Base-by-base conservation (phyloP, 2,888 invertebrate species). In the Melangyna quadrimaculata region DNA sequence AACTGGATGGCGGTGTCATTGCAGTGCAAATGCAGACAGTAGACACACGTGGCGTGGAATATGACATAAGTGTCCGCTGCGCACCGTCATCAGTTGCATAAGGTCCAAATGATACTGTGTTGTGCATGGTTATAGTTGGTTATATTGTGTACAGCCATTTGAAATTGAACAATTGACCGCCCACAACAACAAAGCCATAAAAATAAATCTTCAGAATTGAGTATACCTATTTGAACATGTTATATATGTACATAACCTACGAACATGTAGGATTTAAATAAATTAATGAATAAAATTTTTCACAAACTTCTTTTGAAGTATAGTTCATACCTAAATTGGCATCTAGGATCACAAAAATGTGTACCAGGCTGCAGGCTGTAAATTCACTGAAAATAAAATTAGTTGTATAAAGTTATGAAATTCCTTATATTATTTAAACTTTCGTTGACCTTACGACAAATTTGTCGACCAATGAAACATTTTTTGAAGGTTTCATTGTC, bases 21-120 rank as follows among this genome's bases (percentile, higher is more conserved):
- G 19, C 19, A 35, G 32, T 19, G 12, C 19, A 35, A 35, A 17
- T 32, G 5, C 22, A 51, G 24, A 43, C 53, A 40, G 65, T 57
- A 63, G 74, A 78, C 78, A 65, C 83, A 78, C 78, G 83, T 83
- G 83, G 70, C 73, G 73, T 79, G 73, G 78, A 78, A 83, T 83
- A 83, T 83, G 83, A 78, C 83, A 79, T 79, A 73, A 83, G 83
- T 70, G 82, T 70, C 63, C 74, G 70, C 27, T 78, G 70, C 27
- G n/a, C 48, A 59, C 29, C 53, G 19, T 37, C 27, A 27, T 53
- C 12, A 22, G 51, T 40, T 69, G 24, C 59, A 55, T 74, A 59
- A 24, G 43, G 59, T 69, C 63, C 17, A 67, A 67, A 12, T 1
- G 29, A 29, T 63, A 29, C 45, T 43, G 17, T 22, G 2, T 22